Evolutionary conservation across 2,113 vertebrate species (phyloP), one percentile per base, ranked within the genome.

Genomic region (Gallinago undulata): DNA sequence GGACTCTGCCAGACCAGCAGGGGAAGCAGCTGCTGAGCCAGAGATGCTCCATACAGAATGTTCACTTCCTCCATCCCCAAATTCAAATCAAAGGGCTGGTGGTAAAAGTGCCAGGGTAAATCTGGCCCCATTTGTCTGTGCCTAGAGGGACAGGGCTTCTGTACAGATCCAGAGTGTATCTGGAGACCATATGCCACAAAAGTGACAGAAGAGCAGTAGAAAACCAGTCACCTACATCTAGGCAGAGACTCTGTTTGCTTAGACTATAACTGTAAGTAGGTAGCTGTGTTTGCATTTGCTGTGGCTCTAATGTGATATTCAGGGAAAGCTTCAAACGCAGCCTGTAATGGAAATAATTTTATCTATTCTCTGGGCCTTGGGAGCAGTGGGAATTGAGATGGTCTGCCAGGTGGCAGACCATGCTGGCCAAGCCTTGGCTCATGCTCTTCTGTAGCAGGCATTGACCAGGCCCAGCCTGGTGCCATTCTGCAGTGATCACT

Each of bases 1-100:
- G 3, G 66, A 56, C 66, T 62, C 63, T 95, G 93, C 92, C 92
- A 97, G 92, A 93, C 63, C 88, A 95, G 93, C 85, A 93, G 83
- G 68, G 68, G 91, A 90, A 87, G 83, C 0, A 12, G 57, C 73
- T 73, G 33, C 84, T 76, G 70, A 92, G 94, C 92, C 89, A 93
- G 89, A 93, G 90, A 84, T 90, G 74, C 60, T 84, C n/a, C 80
- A 21, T 13, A 45, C 59, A 84, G 74, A 37, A 48, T 14, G 48
- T 84, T 90, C 33, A 7, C 28, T 93, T 94, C 30, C 77, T 94
- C n/a, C 10, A 55, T 75, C 66, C 41, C 57, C 33, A 82, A 62
- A 87, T 78, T 90, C 80, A 73, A 66, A 47, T 80, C 51, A 76
- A 55, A 94, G 72, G 50, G 25, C 74, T 80, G 14, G 60, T 45